Evolutionary conservation across 1,140 invertebrate species (phyloP).

Genomic region (Drosophila oshimai): DNA sequence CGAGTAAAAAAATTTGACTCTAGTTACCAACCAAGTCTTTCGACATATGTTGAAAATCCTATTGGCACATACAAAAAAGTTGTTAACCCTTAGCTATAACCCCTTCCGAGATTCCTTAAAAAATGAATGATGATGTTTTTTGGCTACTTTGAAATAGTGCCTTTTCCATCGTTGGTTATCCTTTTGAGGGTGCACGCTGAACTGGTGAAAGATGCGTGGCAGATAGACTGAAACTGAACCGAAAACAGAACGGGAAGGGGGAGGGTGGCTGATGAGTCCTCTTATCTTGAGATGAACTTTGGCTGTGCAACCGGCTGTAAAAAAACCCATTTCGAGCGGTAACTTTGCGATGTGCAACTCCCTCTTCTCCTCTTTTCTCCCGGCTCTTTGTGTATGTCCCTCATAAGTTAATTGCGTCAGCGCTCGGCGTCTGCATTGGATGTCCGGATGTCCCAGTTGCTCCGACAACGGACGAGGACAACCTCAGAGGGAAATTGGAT

Average conservation of each 20-base stretch:
- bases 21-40: no score
- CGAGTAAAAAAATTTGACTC: no score
- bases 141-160: background rate
- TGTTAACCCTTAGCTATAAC: no score
- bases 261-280: background rate
- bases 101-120: no score
- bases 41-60: no score
- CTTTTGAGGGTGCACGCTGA: background rate
- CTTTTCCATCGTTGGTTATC: background rate
- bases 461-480: background rate
- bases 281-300: constrained; percentile 43
- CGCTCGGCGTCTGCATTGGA: constrained; percentile 1
- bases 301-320: constrained; percentile 40
- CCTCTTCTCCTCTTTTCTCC: no score
- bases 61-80: no score
- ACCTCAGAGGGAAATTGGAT: constrained; percentile 47
- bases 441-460: constrained; percentile 21
- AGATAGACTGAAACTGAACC: background rate
- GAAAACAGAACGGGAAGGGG: background rate
- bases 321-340: constrained; percentile 33
- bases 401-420: constrained; percentile 51
- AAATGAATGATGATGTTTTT: no score
- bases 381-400: constrained; percentile 9
- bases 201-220: constrained; percentile 1
- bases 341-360: constrained; percentile 26